Conservation (phyloP, 2,113 vertebrate genomes). For the Podilymbus podiceps region DNA sequence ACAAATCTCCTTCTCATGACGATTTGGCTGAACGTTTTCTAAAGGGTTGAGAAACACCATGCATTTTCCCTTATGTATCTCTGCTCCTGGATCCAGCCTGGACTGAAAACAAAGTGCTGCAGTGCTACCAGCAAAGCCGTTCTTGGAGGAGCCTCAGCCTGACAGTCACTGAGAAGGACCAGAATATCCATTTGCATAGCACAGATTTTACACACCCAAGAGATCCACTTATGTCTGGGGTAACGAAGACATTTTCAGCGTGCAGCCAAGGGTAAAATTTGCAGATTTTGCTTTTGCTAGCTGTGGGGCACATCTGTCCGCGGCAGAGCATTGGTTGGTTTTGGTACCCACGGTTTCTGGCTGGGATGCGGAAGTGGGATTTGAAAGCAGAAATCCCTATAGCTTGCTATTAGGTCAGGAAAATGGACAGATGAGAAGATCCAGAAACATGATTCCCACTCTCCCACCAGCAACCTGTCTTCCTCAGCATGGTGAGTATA, state of each 20-base stretch:
- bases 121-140: not conserved
- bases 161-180: not conserved
- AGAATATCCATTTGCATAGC: not conserved
- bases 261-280: not conserved
- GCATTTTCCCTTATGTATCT: not conserved
- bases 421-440: not conserved
- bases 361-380: not conserved
- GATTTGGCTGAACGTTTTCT: accelerated
- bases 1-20: not conserved
- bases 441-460: not conserved
- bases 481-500: not conserved
- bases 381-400: not conserved
- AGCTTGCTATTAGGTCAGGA: not conserved
- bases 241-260: not conserved
- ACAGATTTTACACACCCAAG: not conserved
- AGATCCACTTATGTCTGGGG: not conserved
- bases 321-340: not conserved
- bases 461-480: not conserved
- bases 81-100: not conserved
- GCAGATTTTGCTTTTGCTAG: not conserved
- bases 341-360: not conserved
- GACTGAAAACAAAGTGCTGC: not conserved
- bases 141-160: not conserved
- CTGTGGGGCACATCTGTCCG: not conserved
- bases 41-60: not conserved